Base-by-base conservation (phyloP, 35 echinoderm and acorn worm genomes). In the Diadema setosum region DNA sequence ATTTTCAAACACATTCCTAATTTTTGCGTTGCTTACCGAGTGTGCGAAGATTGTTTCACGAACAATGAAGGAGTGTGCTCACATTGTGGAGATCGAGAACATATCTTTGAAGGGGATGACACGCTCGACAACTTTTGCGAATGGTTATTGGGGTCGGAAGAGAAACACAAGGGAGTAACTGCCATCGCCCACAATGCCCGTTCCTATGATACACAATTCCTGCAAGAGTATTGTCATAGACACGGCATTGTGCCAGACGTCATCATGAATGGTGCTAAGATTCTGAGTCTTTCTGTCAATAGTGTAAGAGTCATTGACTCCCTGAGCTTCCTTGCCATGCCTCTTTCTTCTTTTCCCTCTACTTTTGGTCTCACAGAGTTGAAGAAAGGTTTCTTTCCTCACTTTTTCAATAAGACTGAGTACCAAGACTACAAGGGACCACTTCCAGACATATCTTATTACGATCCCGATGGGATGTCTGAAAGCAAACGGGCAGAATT, bases 171-270 rank as follows among this genome's bases (percentile, higher is more conserved):
- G 0, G 69, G 75, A 2, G 49, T 65, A 3, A 88, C 82, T 3
- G 85, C 57, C n/a, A 75, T 97, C 14, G 90, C 90, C 42, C 94
- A 97, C 75, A 97, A 97, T 78, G 57, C 92, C 20, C 49, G 86
- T 75, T 85, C 65, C 11, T 97, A 93, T 59, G 90, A 93, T 45
- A 70, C 78, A 0, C 83, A 93, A 65, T 96, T 96, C 57, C 31
- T 96, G 24, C 78, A 93, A 30, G 64, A 74, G 16, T 90, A 73
- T 60, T 57, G 92, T 44, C 48, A 82, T 16, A 61, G 45, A 3
- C 56, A 35, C 30, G 87, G 42, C 12, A 58, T 87, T 1, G n/a
- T 60, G 15, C 95, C 95, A 4, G n/a, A 91, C 0, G 91, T 97
- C 75, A 83, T 97, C 12, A 87, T 83, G 45, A 93, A 82, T 7